phyloP scores from a whole-genome alignment of 2,113 vertebrate species.

The Phylloscopus trochiloides region DNA sequence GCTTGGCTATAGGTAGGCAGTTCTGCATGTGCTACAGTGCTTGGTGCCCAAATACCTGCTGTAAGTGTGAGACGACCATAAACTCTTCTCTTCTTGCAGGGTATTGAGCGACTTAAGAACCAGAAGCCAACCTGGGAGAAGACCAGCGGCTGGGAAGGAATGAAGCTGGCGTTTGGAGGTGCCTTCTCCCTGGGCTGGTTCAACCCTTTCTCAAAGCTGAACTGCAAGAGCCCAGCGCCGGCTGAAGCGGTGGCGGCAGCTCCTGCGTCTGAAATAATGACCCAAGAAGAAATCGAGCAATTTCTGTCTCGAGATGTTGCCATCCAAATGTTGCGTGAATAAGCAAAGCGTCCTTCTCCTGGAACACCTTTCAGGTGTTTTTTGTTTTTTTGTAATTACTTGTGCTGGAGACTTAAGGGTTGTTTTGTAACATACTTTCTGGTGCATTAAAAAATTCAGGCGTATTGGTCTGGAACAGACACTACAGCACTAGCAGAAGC shows the following conservation, averaged over 20 bases:
- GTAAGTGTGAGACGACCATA: accelerated
- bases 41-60: neutral
- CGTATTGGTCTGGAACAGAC: neutral
- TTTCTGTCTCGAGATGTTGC: conserved; percentile 36
- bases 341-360: neutral
- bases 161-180: conserved; percentile 83
- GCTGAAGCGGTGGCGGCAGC: neutral
- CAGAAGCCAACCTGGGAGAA: conserved; percentile 83
- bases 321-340: conserved; percentile 21
- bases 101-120: conserved; percentile 90
- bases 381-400: neutral
- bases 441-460: neutral
- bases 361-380: neutral
- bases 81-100: conserved; percentile 74
- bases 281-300: conserved; percentile 52
- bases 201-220: conserved; percentile 83
- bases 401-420: neutral
- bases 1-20: accelerated
- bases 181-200: conserved; percentile 84
- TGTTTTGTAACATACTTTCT: neutral
- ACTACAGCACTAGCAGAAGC: neutral
- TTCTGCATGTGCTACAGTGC: neutral
- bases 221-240: conserved; percentile 9
- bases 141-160: conserved; percentile 77
- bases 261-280: conserved; percentile 66